phyloP scores from a whole-genome alignment of 2,113 vertebrate species.

The Elgaria multicarinata region DNA sequence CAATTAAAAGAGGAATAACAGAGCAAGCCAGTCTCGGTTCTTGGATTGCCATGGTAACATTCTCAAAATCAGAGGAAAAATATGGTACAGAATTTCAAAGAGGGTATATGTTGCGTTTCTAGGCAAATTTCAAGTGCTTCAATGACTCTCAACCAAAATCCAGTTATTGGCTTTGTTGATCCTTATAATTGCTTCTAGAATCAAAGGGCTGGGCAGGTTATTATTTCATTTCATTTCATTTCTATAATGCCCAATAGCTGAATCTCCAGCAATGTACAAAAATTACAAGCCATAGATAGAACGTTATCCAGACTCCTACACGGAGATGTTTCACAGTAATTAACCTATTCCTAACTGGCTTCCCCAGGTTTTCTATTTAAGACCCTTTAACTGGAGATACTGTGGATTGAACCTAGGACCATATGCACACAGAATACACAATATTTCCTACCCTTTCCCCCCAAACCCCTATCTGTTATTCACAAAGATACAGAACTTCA shows the following conservation, averaged over 20 bases:
- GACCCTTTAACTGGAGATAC: not conserved
- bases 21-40: constrained; percentile 27
- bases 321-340: not conserved
- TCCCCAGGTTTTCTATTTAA: not conserved
- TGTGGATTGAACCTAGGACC: not conserved
- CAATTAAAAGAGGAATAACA: not conserved
- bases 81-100: constrained; percentile 8
- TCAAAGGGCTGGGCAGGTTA: not conserved
- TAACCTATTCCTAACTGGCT: not conserved
- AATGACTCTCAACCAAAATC: not conserved
- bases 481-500: too few species aligned
- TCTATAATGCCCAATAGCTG: too few species aligned
- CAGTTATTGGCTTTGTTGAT: not conserved
- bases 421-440: not conserved
- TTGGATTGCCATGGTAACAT: constrained; percentile 70
- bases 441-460: too few species aligned
- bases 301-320: not conserved
- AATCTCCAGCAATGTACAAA: too few species aligned
- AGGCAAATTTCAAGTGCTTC: not conserved
- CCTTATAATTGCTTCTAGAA: not conserved
- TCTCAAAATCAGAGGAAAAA: constrained; percentile 49
- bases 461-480: too few species aligned
- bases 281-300: not conserved
- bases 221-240: too few species aligned
- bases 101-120: not conserved